Evolutionary conservation across 2,888 invertebrate genomes (phyloP), one percentile per base, ranked within the genome.

Genomic region (Brachyptera risi): DNA sequence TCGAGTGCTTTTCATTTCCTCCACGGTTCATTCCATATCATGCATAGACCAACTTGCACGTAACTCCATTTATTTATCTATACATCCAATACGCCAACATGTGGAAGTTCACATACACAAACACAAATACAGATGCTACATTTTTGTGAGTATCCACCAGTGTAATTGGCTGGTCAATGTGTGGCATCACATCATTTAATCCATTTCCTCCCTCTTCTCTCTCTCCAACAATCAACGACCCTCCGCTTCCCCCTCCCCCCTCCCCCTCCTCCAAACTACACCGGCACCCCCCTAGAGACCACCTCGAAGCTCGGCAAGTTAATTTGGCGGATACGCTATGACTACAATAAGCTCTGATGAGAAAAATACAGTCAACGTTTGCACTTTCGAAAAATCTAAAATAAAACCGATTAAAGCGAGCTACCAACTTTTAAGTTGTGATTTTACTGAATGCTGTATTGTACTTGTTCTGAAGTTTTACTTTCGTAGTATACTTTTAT

Each of bases 91-190:
- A n/a, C n/a, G n/a, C n/a, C n/a, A n/a, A n/a, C n/a, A n/a, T n/a
- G n/a, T n/a, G n/a, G n/a, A 47, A 47, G 47, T 21, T 24, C 11
- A 24, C 21, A 47, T 24, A 19, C 21, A 47, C 24, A 24, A 42
- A 42, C 42, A 21, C 3, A 3, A 4, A 17, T 9, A 9, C 11
- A 38, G 42, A n/a, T 42, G 42, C 21, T 42, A 19, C 11, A n/a
- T 42, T 17, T 42, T 47, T 47, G 47, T 17, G 47, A 47, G 47
- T 24, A 21, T 47, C 21, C 24, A 23, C 23, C 24, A n/a, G 24
- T 21, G 47, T 47, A 47, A 47, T 47, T 47, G 21, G 23, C 47
- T 47, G 47, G 47, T 24, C 47, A 47, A 47, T 47, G 47, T 47
- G 23, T 21, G 47, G 47, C 21, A 7, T 47, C 47, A 21, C 47